Evolutionary conservation across 2,797 vertebrate genomes (phyloP), one percentile per base, ranked within the genome.

Genomic region (Todus mexicanus): DNA sequence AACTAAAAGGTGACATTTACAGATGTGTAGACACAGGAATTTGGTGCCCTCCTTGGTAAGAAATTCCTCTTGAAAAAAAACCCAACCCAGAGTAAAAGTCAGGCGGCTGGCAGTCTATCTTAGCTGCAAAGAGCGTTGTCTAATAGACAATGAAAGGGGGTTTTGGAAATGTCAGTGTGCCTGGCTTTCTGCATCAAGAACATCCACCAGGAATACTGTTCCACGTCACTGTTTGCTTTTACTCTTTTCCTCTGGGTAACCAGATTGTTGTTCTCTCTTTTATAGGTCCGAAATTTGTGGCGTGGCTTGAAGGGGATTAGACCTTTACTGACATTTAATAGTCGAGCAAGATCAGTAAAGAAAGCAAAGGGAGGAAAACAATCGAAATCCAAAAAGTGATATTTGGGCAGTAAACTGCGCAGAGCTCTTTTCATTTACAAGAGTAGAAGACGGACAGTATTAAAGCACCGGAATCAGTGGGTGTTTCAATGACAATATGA

Each of bases 251-350:
- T 72, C 78, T 15, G 53, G 37, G 42, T 70, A 69, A 73, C 19
- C 31, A 40, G 51, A 42, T 18, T 79, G 21, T 54, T 64, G 6
- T 61, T 60, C 40, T 51, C 21, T 79, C 42, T 90, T 64, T 94
- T 96, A 65, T 92, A 98, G 97, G 87, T 97, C 74, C 96, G 96
- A 77, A 89, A 94, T 1, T 96, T 96, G 93, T 97, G 95, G 96
- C 64, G 42, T 42, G 95, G 92, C 12, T 23, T 54, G 3, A 97
- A 84, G 70, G 94, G 92, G 43, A 5, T 91, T 5, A 96, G 94
- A 37, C 23, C 5, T 29, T 97, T 77, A 43, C 71, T 92, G 35
- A 89, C 93, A 26, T 5, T 96, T 31, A 20, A 54, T 20, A 96
- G 75, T 66, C 2, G 78, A 45, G 40, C 4, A 12, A 94, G 93